Conservation (phyloP, 2,113 vertebrate genomes). For the Pseudorectes ferrugineus region DNA sequence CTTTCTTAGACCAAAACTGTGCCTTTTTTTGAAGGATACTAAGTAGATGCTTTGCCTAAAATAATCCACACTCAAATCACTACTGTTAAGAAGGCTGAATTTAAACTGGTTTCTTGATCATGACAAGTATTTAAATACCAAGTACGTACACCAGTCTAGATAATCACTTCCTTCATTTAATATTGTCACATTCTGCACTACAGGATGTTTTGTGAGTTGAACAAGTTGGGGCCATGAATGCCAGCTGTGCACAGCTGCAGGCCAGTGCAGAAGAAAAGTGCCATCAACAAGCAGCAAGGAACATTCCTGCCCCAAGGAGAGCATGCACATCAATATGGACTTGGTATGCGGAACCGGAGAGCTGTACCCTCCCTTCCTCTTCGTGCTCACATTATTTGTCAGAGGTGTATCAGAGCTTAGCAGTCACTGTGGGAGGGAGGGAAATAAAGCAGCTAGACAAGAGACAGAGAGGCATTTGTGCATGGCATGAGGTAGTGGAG, state of each 20-base stretch:
- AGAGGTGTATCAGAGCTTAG: background rate
- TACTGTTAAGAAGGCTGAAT: background rate
- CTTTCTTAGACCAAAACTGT: background rate
- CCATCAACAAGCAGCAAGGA: background rate
- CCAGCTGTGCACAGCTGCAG: background rate
- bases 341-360: background rate
- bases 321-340: fast-evolving
- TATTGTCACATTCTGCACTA: background rate
- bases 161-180: background rate
- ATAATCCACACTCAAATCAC: background rate
- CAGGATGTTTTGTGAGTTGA: background rate
- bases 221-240: background rate
- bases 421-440: background rate
- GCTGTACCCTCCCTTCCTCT: background rate
- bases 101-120: background rate
- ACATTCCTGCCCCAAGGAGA: background rate
- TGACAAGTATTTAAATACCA: background rate
- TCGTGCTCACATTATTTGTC: fast-evolving
- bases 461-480: background rate
- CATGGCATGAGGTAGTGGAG: background rate
- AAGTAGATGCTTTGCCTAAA: background rate
- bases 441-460: background rate
- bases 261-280: background rate
- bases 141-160: background rate
- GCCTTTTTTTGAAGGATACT: background rate